A percentile compares a stretch with the other conserved stretches of the same genome.
Conservation (phyloP, 2,113 vertebrate genomes). For the Rafetus swinhoei region DNA sequence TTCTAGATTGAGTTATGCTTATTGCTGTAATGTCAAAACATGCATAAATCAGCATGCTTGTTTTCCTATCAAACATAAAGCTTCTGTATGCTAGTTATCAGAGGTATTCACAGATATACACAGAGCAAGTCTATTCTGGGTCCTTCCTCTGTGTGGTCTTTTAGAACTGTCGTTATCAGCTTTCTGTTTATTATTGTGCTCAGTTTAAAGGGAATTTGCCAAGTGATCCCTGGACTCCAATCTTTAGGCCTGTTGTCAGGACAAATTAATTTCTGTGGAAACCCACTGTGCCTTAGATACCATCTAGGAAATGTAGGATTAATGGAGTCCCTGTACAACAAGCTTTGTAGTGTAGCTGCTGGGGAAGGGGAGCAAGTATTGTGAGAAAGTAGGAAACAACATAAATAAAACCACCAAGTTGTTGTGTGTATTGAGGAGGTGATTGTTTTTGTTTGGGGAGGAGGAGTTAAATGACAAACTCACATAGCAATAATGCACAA, state of each 20-base stretch:
- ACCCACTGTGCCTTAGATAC: slow-evolving; percentile 78
- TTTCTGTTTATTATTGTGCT: slow-evolving; percentile 80
- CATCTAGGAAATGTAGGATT: slow-evolving; percentile 82
- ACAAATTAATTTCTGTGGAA: slow-evolving; percentile 86
- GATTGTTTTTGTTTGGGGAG: background rate
- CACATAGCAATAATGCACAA: background rate
- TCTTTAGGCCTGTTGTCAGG: slow-evolving; percentile 81
- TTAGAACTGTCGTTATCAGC: slow-evolving; percentile 73
- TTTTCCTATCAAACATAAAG: slow-evolving; percentile 12
- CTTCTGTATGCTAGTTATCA: slow-evolving; percentile 39
- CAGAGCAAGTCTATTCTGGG: background rate
- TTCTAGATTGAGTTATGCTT: background rate
- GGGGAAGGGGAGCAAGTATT: slow-evolving; percentile 29
- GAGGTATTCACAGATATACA: slow-evolving; percentile 8
- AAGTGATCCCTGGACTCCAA: slow-evolving; percentile 82
- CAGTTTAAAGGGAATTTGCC: slow-evolving; percentile 79
- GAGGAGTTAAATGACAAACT: background rate
- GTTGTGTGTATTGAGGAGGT: background rate
- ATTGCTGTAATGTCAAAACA: background rate
- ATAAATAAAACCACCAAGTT: slow-evolving; percentile 32
- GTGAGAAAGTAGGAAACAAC: slow-evolving; percentile 4
- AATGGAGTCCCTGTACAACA: slow-evolving; percentile 78
- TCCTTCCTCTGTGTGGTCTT: slow-evolving; percentile 74
- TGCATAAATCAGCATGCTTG: slow-evolving; percentile 32
- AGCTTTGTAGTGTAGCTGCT: slow-evolving; percentile 65